Percentiles rank a stretch among this genome's conserved stretches.
Conservation (phyloP, 1,140 invertebrate genomes). For the Bombus superbus region DNA sequence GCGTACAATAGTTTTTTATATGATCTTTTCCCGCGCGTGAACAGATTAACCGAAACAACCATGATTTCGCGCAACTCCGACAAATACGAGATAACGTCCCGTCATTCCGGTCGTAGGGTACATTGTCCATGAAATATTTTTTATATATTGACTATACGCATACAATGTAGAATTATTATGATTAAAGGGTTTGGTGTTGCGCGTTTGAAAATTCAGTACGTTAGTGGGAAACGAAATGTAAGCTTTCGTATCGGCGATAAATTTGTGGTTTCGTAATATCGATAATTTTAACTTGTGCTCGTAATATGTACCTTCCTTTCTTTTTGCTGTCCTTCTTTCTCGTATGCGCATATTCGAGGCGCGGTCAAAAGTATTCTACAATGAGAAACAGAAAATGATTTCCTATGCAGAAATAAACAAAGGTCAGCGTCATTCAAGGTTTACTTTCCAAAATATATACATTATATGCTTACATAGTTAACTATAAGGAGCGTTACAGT, state of each 20-base stretch:
- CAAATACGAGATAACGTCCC: neutral
- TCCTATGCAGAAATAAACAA: neutral
- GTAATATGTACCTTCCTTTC: neutral
- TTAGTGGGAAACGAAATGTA: neutral
- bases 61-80: neutral
- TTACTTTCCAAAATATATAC: neutral
- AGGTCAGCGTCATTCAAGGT: neutral
- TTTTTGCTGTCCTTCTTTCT: neutral
- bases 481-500: neutral
- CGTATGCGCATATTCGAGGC: neutral
- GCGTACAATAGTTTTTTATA: neutral
- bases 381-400: neutral
- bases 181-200: neutral
- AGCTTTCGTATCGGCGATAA: neutral
- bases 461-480: neutral
- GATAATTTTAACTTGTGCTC: neutral
- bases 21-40: neutral
- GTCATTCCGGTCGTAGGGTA: neutral
- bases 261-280: slow-evolving; percentile 22
- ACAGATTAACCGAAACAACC: neutral
- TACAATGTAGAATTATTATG: slow-evolving; percentile 1
- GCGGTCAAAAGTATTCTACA: neutral
- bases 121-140: neutral
- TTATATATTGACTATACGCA: neutral
- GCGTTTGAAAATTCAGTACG: neutral